Evolutionary conservation across 2,113 vertebrate species (phyloP), one percentile per base, ranked within the genome.

Genomic region (Strigops habroptila): DNA sequence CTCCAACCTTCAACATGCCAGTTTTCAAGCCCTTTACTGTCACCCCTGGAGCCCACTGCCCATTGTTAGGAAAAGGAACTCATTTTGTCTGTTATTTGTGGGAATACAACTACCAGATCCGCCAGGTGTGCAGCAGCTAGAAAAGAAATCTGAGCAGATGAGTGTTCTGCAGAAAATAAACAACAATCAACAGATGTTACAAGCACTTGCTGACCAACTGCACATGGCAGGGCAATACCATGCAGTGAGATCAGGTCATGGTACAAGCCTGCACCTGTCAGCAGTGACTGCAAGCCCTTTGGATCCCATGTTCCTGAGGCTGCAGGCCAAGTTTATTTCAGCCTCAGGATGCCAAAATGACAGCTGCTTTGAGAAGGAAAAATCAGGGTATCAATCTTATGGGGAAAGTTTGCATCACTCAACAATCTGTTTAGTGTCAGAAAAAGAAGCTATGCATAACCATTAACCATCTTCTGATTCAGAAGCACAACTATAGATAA

Each of bases 341-440:
- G 82, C 75, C 49, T 73, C 63, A 28, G 67, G 71, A 93, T 86
- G 77, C 84, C 88, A 95, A 91, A 70, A 69, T 62, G 67, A 88
- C 85, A 94, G 88, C 95, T 95, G 94, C 63, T 90, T 79, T 82
- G 49, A 85, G 75, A 82, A 14, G 76, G 44, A 93, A 90, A 46
- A 82, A 86, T 82, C 44, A 23, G 52, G 48, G 52, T 73, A 91
- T 91, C 90, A 91, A 5, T 82, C 78, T 80, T 91, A 37, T 0
- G 2, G 25, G 24, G 59, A 82, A 90, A 93, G 75, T 88, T 37
- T 62, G 25, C 67, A 85, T 91, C 49, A 65, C 10, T 82, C 39
- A 65, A 15, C 51, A 74, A 65, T 69, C 77, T 84, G 39, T 53
- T 44, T 52, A 33, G 44, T 91, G 49, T 91, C 70, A 80, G 52